phyloP scores from a whole-genome alignment of 2,113 vertebrate genomes.

The Pelodiscus sinensis region DNA sequence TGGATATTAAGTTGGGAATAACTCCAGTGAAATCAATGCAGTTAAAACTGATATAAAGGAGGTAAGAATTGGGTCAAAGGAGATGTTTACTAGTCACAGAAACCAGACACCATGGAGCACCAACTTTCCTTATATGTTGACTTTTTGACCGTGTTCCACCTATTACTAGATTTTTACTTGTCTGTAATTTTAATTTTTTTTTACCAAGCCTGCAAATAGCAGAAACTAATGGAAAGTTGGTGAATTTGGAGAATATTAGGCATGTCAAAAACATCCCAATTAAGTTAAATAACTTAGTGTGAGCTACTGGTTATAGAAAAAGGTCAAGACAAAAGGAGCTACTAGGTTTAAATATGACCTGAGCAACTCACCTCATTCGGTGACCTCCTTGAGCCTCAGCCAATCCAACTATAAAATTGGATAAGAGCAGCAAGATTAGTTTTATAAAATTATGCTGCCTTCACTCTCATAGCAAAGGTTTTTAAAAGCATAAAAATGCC shows the following conservation, averaged over 20 bases:
- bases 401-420: background rate
- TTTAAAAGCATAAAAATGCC: constrained; percentile 23
- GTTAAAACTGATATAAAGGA: background rate
- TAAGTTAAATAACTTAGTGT: background rate
- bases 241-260: constrained; percentile 13
- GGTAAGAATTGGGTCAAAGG: background rate
- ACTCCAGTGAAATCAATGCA: background rate
- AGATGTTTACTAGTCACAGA: background rate
- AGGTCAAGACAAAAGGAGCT: background rate
- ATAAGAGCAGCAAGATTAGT: constrained; percentile 6
- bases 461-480: background rate
- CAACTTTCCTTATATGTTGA: background rate
- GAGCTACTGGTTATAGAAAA: background rate
- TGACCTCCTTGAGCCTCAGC: constrained; percentile 13
- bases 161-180: background rate
- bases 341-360: background rate
- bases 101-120: background rate
- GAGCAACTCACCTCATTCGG: constrained; percentile 8
- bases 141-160: background rate
- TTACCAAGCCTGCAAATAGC: background rate
- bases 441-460: constrained; percentile 4
- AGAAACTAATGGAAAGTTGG: background rate
- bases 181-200: background rate
- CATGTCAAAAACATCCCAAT: background rate
- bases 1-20: background rate